Percentiles rank a stretch among this genome's conserved stretches.
Evolutionary conservation across 2,113 vertebrate species (phyloP).

Genomic region (Gulo gulo): DNA sequence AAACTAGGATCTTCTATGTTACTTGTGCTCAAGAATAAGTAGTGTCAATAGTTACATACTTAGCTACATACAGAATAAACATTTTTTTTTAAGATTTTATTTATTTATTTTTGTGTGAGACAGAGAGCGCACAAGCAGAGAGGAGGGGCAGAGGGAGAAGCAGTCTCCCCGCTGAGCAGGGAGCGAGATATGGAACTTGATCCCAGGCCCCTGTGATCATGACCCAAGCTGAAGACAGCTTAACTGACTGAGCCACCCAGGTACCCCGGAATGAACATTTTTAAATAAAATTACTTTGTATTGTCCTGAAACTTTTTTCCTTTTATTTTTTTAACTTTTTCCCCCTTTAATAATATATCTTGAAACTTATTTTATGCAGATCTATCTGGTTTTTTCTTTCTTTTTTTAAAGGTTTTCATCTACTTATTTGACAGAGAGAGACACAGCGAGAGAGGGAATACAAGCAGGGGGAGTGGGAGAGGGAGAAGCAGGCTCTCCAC

Average conservation of each 20-base stretch:
- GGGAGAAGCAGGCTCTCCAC: too few species aligned
- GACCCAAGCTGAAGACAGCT: neutral
- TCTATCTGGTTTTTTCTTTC: neutral
- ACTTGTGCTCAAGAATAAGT: neutral
- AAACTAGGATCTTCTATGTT: neutral
- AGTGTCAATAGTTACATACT: neutral
- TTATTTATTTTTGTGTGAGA: too few species aligned
- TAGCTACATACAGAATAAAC: neutral
- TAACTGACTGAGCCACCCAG: neutral
- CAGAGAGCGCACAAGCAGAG: too few species aligned
- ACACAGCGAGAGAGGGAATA: too few species aligned
- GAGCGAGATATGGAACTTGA: too few species aligned
- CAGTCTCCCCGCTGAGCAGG: neutral
- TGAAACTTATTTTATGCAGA: neutral
- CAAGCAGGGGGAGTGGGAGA: too few species aligned
- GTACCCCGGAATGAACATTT: neutral
- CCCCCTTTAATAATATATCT: neutral
- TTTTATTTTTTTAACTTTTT: neutral
- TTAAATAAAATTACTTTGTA: neutral
- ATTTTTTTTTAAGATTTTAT: neutral
- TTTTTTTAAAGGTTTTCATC: too few species aligned
- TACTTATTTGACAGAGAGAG: too few species aligned
- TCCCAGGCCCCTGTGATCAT: too few species aligned
- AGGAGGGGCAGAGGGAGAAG: neutral
- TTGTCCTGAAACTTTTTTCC: neutral